Conservation (phyloP, 1,140 invertebrate species). For the Bombus confusus region DNA sequence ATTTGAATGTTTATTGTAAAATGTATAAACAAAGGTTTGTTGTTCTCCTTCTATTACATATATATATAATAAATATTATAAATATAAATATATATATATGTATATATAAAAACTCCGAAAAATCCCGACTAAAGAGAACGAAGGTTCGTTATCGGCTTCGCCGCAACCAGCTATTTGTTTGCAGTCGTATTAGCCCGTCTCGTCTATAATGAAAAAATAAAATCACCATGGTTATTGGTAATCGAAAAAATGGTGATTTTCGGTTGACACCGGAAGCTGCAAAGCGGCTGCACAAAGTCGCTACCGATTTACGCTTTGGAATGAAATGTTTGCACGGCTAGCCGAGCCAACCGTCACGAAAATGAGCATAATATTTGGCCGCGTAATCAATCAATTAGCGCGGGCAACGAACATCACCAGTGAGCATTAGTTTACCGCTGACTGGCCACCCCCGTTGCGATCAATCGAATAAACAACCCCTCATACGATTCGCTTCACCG, state of each 20-base stretch:
- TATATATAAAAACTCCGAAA: not conserved
- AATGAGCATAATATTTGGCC: slow-evolving; percentile 70
- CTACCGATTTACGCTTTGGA: slow-evolving; percentile 22
- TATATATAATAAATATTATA: no score
- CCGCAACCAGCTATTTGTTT: not conserved
- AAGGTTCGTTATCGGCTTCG: not conserved
- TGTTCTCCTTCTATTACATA: no score
- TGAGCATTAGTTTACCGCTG: slow-evolving; percentile 67
- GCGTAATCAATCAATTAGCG: slow-evolving; percentile 72
- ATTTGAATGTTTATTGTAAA: no score
- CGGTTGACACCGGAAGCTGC: not conserved
- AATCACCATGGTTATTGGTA: not conserved
- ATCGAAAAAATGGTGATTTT: not conserved
- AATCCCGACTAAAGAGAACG: not conserved
- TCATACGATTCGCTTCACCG: slow-evolving; percentile 16
- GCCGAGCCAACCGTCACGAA: slow-evolving; percentile 25
- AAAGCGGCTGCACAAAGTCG: slow-evolving; percentile 37
- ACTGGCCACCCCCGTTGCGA: slow-evolving; percentile 58
- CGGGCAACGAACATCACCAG: slow-evolving; percentile 59
- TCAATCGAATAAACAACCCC: slow-evolving; percentile 66
- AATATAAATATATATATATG: no score
- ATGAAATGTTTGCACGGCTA: slow-evolving; percentile 42
- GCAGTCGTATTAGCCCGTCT: not conserved
- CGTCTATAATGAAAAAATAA: not conserved
- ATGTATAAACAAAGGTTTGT: no score